Evolutionary conservation across 2,113 vertebrate genomes (phyloP), one percentile per base, ranked within the genome.

Genomic region (Monopterus albus): DNA sequence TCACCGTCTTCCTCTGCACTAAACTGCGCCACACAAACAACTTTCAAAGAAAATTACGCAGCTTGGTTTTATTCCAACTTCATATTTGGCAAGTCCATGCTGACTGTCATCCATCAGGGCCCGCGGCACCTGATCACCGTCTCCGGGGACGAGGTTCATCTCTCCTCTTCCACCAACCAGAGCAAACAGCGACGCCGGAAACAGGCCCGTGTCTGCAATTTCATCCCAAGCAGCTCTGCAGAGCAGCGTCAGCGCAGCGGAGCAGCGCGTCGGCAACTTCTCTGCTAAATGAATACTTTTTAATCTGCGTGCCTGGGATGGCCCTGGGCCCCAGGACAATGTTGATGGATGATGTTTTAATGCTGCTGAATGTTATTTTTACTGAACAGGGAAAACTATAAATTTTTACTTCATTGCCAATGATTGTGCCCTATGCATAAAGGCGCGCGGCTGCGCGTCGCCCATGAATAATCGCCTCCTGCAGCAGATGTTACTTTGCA

Each of bases 321-420:
- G 82, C 92, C 93, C 85, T 84, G 83, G 89, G 90, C 94, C 94
- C 93, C 91, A 86, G 95, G 95, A 96, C 95, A 94, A 94, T 95
- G 94, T 95, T 98, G 97, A 99, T 98, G 96, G 97, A 98, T 98
- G 97, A 96, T 94, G 95, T 98, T 98, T 99, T 98, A 98, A 99
- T 98, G 96, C 95, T 94, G 95, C 96, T 85, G 94, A 98, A 97
- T 98, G 97, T 97, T 98, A 97, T 98, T 98, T 96, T 96, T 96
- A 97, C 96, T 94, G 96, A 98, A 96, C 96, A 95, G 95, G 95
- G 94, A 97, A 97, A 98, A 96, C 96, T 94, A 97, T 98, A 96
- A 96, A 98, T 98, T 97, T 87, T 95, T 94, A 97, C 96, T 98
- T 96, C 96, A 96, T 98, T 97, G 96, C 92, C 96, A 93, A 93